Base-by-base conservation (phyloP, 2,888 invertebrate species). In the Campoplex nolae region DNA sequence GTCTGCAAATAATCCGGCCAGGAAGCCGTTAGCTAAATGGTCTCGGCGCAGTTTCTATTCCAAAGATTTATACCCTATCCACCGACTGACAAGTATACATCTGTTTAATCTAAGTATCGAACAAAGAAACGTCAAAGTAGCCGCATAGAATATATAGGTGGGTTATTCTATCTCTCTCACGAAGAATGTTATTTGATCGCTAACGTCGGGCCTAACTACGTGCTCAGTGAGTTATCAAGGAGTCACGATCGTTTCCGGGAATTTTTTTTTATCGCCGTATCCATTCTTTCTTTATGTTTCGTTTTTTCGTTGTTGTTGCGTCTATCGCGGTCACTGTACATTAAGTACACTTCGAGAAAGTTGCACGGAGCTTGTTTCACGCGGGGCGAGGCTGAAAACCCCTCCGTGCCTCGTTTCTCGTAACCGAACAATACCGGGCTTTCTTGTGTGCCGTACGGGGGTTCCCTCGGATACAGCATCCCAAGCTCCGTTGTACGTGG, bases 321-420 rank as follows among this genome's bases (percentile, higher is more conserved):
- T 76, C 80, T 79, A 87, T 80, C 84, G 71, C 84, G 87, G 85
- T 87, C 85, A 87, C 65, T 28, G 87, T 85, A 58, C 83, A 75
- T 82, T 75, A 75, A 87, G 84, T 62, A 58, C 77, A 86, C 86
- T 84, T 84, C 62, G 87, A 85, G 87, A 85, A 87, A 87, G 87
- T 85, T 87, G 83, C 84, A 79, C 45, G 81, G 68, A 68, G 84
- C 74, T 81, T 70, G 81, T 84, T 83, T 58, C 42, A 67, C 83
- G 79, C 38, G 38, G 84, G 87, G 87, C 87, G 85, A 85, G 84
- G 87, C 85, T 42, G 48, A 13, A 45, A 42, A 16, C 18, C 71
- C 70, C 45, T 68, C 32, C 38, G 42, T 68, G 51, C 65, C 81
- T 62, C 42, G 56, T 84, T 38, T 32, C 65, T 71, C 48, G 75